Evolutionary conservation across 2,797 vertebrate genomes (phyloP).

Genomic region (Prionace glauca): DNA sequence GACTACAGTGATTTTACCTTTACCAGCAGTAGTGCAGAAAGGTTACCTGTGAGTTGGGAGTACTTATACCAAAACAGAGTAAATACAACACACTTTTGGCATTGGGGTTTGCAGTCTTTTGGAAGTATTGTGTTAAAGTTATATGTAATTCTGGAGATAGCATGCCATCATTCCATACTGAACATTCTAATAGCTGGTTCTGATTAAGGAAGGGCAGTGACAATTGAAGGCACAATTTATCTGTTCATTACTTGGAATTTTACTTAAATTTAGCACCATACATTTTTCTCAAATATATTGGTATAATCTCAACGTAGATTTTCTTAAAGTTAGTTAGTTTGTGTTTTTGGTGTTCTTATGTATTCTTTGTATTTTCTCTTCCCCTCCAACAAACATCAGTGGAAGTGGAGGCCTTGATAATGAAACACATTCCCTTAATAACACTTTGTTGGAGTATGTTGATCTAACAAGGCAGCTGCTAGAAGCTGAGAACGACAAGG

Average conservation of each 20-base stretch:
- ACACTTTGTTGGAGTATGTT: conserved; percentile 88
- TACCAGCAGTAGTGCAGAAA: background rate
- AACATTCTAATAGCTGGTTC: background rate
- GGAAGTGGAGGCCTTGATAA: conserved; percentile 91
- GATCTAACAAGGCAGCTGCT: conserved; percentile 92
- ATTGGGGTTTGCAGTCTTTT: background rate
- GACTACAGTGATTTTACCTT: no score
- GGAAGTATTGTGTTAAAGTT: no score
- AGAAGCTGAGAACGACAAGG: conserved; percentile 97
- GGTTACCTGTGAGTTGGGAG: background rate
- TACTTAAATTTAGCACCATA: background rate
- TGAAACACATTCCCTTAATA: conserved; percentile 94
- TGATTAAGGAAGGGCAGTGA: background rate
- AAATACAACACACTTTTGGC: background rate
- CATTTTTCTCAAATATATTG: background rate
- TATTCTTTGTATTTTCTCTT: background rate
- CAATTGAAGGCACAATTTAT: background rate
- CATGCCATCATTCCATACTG: background rate
- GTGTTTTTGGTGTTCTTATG: conserved; percentile 27
- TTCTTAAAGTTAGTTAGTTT: background rate
- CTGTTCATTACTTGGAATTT: background rate
- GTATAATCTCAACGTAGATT: background rate
- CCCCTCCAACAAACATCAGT: conserved; percentile 53
- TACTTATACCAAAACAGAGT: background rate
- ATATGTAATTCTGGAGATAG: background rate